phyloP scores from a whole-genome alignment of 1,140 invertebrate genomes.

The Vanessa tameamea region DNA sequence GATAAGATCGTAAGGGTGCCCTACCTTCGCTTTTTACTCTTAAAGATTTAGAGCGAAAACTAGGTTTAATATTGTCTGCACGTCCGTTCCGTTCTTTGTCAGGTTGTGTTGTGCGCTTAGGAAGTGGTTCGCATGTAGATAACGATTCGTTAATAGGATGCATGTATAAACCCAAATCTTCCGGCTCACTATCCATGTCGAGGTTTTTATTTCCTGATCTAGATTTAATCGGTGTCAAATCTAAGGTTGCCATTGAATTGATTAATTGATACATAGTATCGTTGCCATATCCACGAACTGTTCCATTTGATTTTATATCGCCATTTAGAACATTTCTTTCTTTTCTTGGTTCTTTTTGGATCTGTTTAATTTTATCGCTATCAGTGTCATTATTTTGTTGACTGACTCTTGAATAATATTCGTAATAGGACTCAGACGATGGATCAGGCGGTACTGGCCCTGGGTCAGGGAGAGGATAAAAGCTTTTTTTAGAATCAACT shows the following conservation, averaged over 20 bases:
- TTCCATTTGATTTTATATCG: slow-evolving; percentile 50
- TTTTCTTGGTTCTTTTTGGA: slow-evolving; percentile 65
- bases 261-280: slow-evolving; percentile 75
- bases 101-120: slow-evolving; percentile 66
- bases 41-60: slow-evolving; percentile 78
- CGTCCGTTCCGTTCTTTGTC: slow-evolving; percentile 68
- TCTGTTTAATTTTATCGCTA: slow-evolving; percentile 73
- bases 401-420: slow-evolving; percentile 79
- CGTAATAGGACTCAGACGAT: slow-evolving; percentile 77
- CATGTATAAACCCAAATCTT: slow-evolving; percentile 74
- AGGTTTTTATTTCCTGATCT: slow-evolving; percentile 60
- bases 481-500: slow-evolving; percentile 70
- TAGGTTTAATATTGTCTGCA: slow-evolving; percentile 65
- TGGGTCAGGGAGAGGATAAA: slow-evolving; percentile 70
- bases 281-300: slow-evolving; percentile 55
- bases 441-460: slow-evolving; percentile 72
- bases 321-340: slow-evolving; percentile 48
- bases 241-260: slow-evolving; percentile 76
- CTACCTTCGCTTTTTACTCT: slow-evolving; percentile 79
- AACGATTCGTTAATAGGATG: slow-evolving; percentile 69
- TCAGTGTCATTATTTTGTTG: slow-evolving; percentile 79
- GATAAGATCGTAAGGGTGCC: slow-evolving; percentile 66
- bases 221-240: slow-evolving; percentile 67
- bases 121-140: slow-evolving; percentile 73
- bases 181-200: slow-evolving; percentile 65